Percentiles rank a stretch among this genome's conserved stretches.
phyloP scores from a whole-genome alignment of 2,888 invertebrate species.

The Drosophila recens region DNA sequence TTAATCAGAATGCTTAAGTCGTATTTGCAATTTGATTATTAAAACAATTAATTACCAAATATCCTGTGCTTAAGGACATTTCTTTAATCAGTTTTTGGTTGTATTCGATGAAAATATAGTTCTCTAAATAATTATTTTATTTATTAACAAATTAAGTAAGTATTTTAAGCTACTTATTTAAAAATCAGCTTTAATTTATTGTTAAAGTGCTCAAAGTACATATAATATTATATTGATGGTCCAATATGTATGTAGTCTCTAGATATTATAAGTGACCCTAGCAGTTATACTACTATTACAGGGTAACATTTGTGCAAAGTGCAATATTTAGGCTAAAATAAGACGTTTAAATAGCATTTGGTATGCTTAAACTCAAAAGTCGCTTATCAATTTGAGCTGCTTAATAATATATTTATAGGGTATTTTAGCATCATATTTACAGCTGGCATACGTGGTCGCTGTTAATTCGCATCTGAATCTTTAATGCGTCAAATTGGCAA shows the following conservation, averaged over 20 bases:
- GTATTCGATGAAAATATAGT: too few species aligned
- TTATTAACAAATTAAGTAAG: too few species aligned
- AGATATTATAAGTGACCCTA: not conserved
- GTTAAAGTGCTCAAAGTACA: too few species aligned
- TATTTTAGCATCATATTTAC: not conserved
- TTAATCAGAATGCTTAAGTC: not conserved
- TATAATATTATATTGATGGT: too few species aligned
- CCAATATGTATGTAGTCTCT: too few species aligned
- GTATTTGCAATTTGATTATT: not conserved
- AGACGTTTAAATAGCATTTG: not conserved
- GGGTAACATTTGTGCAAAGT: not conserved
- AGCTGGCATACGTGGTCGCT: not conserved
- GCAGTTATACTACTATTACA: not conserved
- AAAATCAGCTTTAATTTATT: not conserved
- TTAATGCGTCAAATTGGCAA: constrained; percentile 66
- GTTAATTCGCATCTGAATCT: constrained; percentile 41
- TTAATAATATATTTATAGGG: constrained; percentile 6
- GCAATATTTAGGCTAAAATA: not conserved
- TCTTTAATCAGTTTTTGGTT: not conserved
- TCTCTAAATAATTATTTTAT: not conserved
- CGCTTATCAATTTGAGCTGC: not conserved
- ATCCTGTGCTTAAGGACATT: not conserved
- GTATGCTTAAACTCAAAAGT: not conserved
- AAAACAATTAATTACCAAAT: not conserved
- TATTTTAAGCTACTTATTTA: too few species aligned